phyloP scores from a whole-genome alignment of 2,888 invertebrate genomes.

The Dusona sp. region DNA sequence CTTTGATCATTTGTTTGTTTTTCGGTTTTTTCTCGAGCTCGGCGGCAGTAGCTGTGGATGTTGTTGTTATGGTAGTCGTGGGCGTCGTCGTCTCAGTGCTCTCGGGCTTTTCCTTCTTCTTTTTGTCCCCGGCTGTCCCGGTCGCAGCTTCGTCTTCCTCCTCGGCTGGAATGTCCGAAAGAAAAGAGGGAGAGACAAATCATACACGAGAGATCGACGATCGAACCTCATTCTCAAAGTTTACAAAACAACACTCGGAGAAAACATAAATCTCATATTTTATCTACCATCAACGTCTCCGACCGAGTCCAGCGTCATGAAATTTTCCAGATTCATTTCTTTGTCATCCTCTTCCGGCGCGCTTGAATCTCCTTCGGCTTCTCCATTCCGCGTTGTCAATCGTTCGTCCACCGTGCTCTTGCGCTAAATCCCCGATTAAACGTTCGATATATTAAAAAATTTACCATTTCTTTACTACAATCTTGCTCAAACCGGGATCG shows the following conservation, averaged over 20 bases:
- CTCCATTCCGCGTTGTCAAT: constrained; percentile 85
- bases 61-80: constrained; percentile 51
- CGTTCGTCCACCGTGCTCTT: constrained; percentile 86
- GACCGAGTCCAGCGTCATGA: constrained; percentile 95
- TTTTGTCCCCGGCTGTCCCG: constrained; percentile 85
- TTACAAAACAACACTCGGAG: neutral
- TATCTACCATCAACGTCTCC: constrained; percentile 91
- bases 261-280: constrained; percentile 9
- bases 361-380: constrained; percentile 86
- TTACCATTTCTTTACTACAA: too few relatives aligned
- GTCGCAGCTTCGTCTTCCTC: constrained; percentile 86
- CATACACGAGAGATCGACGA: neutral
- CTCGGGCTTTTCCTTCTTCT: constrained; percentile 84
- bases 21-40: constrained; percentile 85
- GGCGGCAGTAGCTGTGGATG: constrained; percentile 70
- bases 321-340: constrained; percentile 92
- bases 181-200: neutral
- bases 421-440: constrained; percentile 83
- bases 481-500: too few relatives aligned
- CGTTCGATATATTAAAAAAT: neutral
- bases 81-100: constrained; percentile 75
- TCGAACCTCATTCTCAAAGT: neutral
- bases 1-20: constrained; percentile 89
- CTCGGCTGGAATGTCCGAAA: constrained; percentile 77
- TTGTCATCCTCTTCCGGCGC: constrained; percentile 89